Percentiles rank a stretch among this genome's conserved stretches.
Conservation (phyloP, 2,113 vertebrate genomes). For the Carassius carassius region DNA sequence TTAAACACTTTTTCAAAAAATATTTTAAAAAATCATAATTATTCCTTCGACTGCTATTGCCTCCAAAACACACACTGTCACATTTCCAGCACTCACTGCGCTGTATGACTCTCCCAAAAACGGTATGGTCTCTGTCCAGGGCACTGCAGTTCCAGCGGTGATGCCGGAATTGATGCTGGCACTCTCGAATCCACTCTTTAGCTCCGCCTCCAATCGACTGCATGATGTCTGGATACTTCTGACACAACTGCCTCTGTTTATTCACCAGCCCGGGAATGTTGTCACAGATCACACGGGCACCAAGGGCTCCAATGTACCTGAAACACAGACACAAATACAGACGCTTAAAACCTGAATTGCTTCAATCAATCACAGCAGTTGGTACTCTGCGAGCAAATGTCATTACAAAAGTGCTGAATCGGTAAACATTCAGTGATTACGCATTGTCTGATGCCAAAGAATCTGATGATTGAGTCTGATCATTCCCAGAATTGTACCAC, state of each 20-base stretch:
- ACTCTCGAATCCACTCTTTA: slow-evolving; percentile 96
- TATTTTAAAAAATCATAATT: neutral
- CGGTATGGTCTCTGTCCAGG: slow-evolving; percentile 92
- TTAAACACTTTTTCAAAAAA: too few species aligned
- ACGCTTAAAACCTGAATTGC: neutral
- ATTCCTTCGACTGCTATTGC: neutral
- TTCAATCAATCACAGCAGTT: slow-evolving; percentile 6
- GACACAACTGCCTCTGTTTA: slow-evolving; percentile 95
- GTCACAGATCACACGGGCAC: slow-evolving; percentile 93
- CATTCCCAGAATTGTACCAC: slow-evolving; percentile 18
- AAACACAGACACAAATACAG: slow-evolving; percentile 24
- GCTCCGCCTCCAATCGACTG: slow-evolving; percentile 94
- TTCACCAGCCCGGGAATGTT: slow-evolving; percentile 96
- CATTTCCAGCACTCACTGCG: slow-evolving; percentile 83
- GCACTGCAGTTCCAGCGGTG: slow-evolving; percentile 99
- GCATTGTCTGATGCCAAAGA: neutral
- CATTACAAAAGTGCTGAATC: slow-evolving; percentile 15
- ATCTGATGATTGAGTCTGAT: slow-evolving; percentile 24
- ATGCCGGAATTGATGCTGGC: slow-evolving; percentile 97
- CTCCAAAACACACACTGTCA: neutral
- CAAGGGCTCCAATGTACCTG: slow-evolving; percentile 95
- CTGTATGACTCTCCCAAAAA: slow-evolving; percentile 94
- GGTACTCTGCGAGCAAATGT: neutral
- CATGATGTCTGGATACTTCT: slow-evolving; percentile 96
- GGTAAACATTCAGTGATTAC: slow-evolving; percentile 23